phyloP scores from a whole-genome alignment of 2,888 invertebrate genomes.

The Lasioglossum marginatum region DNA sequence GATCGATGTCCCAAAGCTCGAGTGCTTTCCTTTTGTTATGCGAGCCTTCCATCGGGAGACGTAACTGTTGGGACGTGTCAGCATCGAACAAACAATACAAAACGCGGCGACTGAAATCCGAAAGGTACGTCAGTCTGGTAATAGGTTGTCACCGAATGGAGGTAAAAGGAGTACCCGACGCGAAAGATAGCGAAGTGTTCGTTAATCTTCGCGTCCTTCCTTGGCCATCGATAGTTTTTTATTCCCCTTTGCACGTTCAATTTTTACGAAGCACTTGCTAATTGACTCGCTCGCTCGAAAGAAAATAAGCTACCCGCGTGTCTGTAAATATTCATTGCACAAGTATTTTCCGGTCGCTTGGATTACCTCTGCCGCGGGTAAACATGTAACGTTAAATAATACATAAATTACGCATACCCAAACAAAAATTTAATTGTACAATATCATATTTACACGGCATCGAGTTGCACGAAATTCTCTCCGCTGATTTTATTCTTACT shows the following conservation, averaged over 20 bases:
- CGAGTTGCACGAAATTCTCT: background rate
- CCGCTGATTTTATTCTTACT: background rate
- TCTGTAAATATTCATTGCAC: background rate
- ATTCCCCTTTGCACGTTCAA: background rate
- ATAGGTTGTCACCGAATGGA: conserved; percentile 23
- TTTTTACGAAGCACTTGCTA: background rate
- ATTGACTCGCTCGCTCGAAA: background rate
- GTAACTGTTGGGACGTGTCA: conserved; percentile 25
- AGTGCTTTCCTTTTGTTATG: conserved; percentile 27
- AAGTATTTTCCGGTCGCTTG: background rate
- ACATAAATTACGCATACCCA: background rate
- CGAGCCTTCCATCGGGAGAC: conserved; percentile 11
- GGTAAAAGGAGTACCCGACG: conserved; percentile 20
- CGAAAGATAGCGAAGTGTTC: background rate
- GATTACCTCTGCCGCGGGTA: background rate
- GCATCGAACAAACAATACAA: conserved; percentile 19
- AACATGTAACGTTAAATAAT: background rate
- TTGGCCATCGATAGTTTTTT: background rate
- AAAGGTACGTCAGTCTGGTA: conserved; percentile 37
- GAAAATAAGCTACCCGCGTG: background rate
- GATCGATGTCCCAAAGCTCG: conserved; percentile 34
- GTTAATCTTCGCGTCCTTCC: background rate
- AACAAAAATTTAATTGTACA: background rate
- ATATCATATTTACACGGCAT: background rate
- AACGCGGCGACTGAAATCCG: conserved; percentile 28